These are phyloP conservation scores for Clangula hyemalis DNA, from an alignment of 2,797 vertebrate genomes.

Conservation along the genomic window DNA sequence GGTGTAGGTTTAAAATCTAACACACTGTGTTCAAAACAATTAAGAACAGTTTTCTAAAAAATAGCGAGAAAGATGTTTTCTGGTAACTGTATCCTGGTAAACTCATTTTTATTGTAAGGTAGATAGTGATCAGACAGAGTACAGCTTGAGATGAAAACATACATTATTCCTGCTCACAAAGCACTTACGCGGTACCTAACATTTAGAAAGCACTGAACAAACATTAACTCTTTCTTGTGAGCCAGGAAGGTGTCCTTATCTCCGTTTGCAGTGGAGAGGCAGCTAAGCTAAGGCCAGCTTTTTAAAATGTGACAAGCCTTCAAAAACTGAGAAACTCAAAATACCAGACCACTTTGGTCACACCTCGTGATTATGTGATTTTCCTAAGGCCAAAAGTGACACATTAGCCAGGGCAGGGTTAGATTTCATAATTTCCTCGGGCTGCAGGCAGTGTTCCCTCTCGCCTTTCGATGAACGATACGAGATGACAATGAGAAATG, in stretches of 20 bases:
- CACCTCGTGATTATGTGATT: conserved; percentile 33
- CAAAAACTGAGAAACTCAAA: neutral
- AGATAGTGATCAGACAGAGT: conserved; percentile 28
- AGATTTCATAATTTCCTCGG: neutral
- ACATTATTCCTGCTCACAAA: conserved; percentile 49
- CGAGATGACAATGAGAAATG: neutral
- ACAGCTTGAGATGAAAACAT: conserved; percentile 22
- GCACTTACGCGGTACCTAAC: conserved; percentile 41
- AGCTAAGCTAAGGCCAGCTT: neutral
- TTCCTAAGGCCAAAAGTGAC: conserved; percentile 34
- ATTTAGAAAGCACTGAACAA: conserved; percentile 56
- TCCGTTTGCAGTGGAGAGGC: neutral
- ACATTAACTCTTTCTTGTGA: conserved; percentile 44
- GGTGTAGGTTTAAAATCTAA: neutral
- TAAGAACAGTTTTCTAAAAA: neutral
- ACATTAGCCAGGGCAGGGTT: neutral
- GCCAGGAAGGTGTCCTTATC: neutral
- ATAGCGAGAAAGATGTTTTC: neutral
- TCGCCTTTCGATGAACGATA: neutral
- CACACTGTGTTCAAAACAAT: neutral
- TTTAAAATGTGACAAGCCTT: neutral
- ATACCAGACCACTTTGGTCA: neutral
- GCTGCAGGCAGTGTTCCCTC: conserved; percentile 30
- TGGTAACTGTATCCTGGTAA: neutral
- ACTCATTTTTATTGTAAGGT: conserved; percentile 2